Evolutionary conservation across 2,797 vertebrate species (phyloP), one percentile per base, ranked within the genome.

Genomic region (Sylvilagus floridanus): DNA sequence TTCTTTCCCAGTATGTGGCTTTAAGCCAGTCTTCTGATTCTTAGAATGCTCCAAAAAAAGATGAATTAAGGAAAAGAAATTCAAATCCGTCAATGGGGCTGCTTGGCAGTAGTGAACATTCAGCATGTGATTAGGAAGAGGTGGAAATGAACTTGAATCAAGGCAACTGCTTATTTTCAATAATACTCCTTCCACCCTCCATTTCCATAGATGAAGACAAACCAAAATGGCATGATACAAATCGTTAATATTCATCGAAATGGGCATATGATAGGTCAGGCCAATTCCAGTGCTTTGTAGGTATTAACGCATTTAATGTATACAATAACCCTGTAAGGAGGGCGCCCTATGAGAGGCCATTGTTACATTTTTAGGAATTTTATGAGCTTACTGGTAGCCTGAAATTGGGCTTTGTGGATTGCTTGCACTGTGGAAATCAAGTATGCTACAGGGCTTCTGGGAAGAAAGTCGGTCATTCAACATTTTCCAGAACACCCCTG

Each of bases 1-100:
- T 93, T 94, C 68, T 93, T 91, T 91, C 77, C 77, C 73, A 57
- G 69, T 88, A 69, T 60, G 54, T 95, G 93, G 82, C 81, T 95
- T 87, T 87, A 90, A 91, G 89, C 87, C 91, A 97, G 86, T 77
- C 79, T 47, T 93, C 63, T 93, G 86, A 93, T 94, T 96, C 95
- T 95, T 95, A 90, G 91, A 94, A 95, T 85, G 73, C 81, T 95
- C 94, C 12, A 54, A 71, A 89, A 95, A 91, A 89, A 90, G 84
- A 96, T 63, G 81, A 97, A 91, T 95, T 92, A 82, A 92, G 69
- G 72, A 88, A 96, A 91, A 88, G 60, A 88, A 91, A 93, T 91
- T 93, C 79, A 91, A 95, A 71, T 89, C 88, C 84, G 84, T 95
- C 84, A 94, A 60, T 84, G 90, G 77, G 22, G 19, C 35, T 62